phyloP scores from a whole-genome alignment of 1,140 invertebrate species.

The Zeugodacus cucurbitae region DNA sequence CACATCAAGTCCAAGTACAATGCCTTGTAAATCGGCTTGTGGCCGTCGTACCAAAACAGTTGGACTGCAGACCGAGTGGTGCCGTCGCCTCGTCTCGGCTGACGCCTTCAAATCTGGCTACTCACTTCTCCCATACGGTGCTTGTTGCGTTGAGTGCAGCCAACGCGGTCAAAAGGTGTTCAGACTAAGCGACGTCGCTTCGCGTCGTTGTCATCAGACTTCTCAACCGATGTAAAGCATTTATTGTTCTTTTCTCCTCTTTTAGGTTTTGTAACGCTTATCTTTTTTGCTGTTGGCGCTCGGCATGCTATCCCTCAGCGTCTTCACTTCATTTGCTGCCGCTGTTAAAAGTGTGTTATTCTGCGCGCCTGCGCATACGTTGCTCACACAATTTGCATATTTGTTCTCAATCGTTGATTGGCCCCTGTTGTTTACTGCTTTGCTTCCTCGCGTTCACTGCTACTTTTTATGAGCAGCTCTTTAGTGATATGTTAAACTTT shows the following conservation, averaged over 20 bases:
- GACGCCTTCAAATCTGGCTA: neutral
- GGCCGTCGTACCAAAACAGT: neutral
- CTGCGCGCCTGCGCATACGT: neutral
- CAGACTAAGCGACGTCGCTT: neutral
- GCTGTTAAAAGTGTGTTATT: neutral
- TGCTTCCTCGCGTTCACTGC: neutral
- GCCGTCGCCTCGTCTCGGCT: neutral
- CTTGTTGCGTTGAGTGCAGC: neutral
- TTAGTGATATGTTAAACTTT: neutral
- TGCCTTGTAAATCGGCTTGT: neutral
- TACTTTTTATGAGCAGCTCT: too few relatives aligned
- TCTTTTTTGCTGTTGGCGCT: neutral
- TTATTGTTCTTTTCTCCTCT: neutral
- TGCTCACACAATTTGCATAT: constrained; percentile 41
- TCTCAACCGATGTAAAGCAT: neutral
- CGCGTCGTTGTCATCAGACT: neutral
- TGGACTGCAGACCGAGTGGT: neutral
- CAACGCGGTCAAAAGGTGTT: constrained; percentile 36
- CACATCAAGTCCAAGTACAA: constrained; percentile 35
- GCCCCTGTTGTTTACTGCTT: neutral
- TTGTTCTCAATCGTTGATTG: constrained; percentile 3
- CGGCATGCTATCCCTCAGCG: neutral
- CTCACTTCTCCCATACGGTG: neutral
- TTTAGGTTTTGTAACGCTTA: neutral
- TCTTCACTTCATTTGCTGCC: neutral